These are phyloP conservation scores for Pyrgus malvae DNA, from an alignment of 2,888 invertebrate genomes.

Conservation along the genomic window DNA sequence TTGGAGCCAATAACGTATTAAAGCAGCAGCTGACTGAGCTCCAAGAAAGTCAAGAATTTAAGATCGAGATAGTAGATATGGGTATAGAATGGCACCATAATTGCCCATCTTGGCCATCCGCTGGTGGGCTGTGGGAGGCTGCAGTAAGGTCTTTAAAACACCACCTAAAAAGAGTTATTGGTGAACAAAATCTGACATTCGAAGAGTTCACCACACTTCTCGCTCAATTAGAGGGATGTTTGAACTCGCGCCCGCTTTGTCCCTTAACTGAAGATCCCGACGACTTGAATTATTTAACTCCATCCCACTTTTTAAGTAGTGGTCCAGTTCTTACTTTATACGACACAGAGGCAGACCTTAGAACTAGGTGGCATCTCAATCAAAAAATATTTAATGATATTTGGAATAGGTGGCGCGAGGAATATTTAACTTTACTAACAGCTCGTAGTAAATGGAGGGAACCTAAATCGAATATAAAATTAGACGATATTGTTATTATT, in stretches of 20 bases:
- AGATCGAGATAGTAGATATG: not conserved
- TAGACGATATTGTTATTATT: not conserved
- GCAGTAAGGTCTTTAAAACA: not conserved
- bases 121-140: not conserved
- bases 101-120: not conserved
- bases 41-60: not conserved
- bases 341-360: not conserved
- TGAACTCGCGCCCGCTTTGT: not conserved
- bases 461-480: not conserved
- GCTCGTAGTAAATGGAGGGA: not conserved
- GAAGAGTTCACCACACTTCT: not conserved
- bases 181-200: not conserved
- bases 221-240: not conserved
- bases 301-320: not conserved
- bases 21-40: not conserved
- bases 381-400: not conserved
- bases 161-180: not conserved
- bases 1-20: not conserved
- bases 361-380: not conserved
- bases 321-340: not conserved
- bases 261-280: not conserved
- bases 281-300: not conserved
- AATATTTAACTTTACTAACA: not conserved
- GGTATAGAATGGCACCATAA: not conserved
- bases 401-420: not conserved